These are phyloP conservation scores for Hippoglossus hippoglossus DNA, from an alignment of 2,797 vertebrate species.

Conservation along the genomic window DNA sequence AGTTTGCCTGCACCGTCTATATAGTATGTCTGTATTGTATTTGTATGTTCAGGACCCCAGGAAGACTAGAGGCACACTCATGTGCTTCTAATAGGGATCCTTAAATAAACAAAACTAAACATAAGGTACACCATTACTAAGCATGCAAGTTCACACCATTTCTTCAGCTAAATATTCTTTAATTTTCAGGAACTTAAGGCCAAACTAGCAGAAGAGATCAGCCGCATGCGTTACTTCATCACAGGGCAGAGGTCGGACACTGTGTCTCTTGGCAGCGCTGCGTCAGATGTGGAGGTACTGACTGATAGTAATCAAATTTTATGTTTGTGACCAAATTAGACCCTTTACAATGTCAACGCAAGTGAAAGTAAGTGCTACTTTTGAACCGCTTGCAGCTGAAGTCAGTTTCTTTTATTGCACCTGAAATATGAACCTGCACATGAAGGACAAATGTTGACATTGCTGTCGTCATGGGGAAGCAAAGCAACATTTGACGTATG, in stretches of 20 bases:
- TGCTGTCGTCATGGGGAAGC: not conserved
- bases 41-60: too few relatives aligned
- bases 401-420: conserved; percentile 18
- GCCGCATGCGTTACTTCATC: conserved; percentile 89
- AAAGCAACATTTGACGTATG: not conserved
- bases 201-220: conserved; percentile 91
- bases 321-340: conserved; percentile 20
- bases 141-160: conserved; percentile 7
- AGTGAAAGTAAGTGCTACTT: conserved; percentile 18
- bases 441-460: conserved; percentile 17
- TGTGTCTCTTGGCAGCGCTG: conserved; percentile 68
- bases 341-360: not conserved
- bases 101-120: not conserved
- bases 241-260: conserved; percentile 84
- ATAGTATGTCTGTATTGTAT: too few relatives aligned
- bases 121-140: conserved; percentile 3
- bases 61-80: too few relatives aligned
- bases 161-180: conserved; percentile 8
- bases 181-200: conserved; percentile 89
- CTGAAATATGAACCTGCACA: conserved; percentile 12
- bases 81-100: not conserved
- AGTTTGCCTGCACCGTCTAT: too few relatives aligned
- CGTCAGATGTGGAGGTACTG: conserved; percentile 89
- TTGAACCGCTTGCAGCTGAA: not conserved
- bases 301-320: conserved; percentile 6